Evolutionary conservation across 2,888 invertebrate genomes (phyloP).

Genomic region (Germaria angustata): DNA sequence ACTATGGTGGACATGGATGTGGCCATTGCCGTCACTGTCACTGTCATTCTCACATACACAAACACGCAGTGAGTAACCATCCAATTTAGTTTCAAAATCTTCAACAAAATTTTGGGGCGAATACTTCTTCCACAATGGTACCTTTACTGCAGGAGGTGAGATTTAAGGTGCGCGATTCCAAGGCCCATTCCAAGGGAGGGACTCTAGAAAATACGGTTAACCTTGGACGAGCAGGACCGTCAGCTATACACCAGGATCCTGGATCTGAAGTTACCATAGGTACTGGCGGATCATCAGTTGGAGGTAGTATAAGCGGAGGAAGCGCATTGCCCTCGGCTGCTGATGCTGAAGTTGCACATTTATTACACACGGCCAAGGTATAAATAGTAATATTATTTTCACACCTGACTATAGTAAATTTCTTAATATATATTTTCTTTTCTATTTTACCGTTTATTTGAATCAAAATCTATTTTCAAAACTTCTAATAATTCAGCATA

Average conservation of each 20-base stretch:
- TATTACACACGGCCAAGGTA: conserved; percentile 92
- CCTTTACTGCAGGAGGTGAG: conserved; percentile 93
- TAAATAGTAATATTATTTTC: conserved; percentile 77
- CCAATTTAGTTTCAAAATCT: conserved; percentile 81
- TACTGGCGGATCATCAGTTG: conserved; percentile 80
- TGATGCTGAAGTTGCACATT: conserved; percentile 82
- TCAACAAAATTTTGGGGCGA: conserved; percentile 81
- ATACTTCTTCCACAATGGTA: conserved; percentile 84
- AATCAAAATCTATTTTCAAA: not conserved
- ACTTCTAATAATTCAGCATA: conserved; percentile 82
- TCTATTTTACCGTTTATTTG: not conserved
- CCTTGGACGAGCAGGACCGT: conserved; percentile 85
- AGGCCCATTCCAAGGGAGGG: conserved; percentile 95
- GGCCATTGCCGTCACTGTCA: conserved; percentile 80
- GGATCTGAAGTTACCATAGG: conserved; percentile 79
- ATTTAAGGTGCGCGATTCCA: conserved; percentile 96
- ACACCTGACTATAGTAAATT: conserved; percentile 61
- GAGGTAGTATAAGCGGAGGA: conserved; percentile 72
- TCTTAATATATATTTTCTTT: conserved; percentile 62
- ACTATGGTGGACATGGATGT: conserved; percentile 80
- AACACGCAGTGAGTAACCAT: conserved; percentile 81
- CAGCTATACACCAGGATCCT: conserved; percentile 82
- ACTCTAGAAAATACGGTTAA: conserved; percentile 95
- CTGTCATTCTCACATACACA: conserved; percentile 81
- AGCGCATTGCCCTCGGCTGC: conserved; percentile 81